phyloP scores from a whole-genome alignment of 2,888 invertebrate genomes.

The Acanthosoma haemorrhoidale region DNA sequence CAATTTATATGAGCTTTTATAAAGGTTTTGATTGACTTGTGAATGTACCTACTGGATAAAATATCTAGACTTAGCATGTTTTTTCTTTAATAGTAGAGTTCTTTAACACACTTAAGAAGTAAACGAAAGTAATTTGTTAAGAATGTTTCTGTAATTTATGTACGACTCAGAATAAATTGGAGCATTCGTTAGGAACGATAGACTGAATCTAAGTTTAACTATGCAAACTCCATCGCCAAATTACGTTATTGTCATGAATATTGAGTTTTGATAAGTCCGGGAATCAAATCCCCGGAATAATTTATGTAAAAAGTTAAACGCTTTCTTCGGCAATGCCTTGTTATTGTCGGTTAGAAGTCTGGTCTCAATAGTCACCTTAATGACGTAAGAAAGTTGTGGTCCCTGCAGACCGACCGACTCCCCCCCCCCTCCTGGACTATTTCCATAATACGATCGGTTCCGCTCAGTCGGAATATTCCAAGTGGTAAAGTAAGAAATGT shows the following conservation, averaged over 20 bases:
- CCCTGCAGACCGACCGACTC: neutral
- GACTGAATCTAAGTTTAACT: too few species aligned
- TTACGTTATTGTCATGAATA: conserved; percentile 5
- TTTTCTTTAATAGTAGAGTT: too few species aligned
- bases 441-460: conserved; percentile 6
- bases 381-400: conserved; percentile 14
- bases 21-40: neutral
- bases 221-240: too few species aligned
- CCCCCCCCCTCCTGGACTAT: neutral
- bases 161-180: too few species aligned
- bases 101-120: too few species aligned
- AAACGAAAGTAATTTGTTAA: too few species aligned
- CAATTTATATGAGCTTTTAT: neutral
- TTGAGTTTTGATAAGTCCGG: conserved; percentile 6
- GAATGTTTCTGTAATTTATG: too few species aligned
- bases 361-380: conserved; percentile 20
- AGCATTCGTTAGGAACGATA: too few species aligned
- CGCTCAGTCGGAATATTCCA: neutral
- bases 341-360: neutral
- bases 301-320: conserved; percentile 26
- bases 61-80: too few species aligned
- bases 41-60: neutral
- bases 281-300: neutral
- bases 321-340: neutral
- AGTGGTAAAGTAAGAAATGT: conserved; percentile 26